Evolutionary conservation across 1,140 invertebrate genomes (phyloP).

Genomic region (Panagrolaimus sp.): DNA sequence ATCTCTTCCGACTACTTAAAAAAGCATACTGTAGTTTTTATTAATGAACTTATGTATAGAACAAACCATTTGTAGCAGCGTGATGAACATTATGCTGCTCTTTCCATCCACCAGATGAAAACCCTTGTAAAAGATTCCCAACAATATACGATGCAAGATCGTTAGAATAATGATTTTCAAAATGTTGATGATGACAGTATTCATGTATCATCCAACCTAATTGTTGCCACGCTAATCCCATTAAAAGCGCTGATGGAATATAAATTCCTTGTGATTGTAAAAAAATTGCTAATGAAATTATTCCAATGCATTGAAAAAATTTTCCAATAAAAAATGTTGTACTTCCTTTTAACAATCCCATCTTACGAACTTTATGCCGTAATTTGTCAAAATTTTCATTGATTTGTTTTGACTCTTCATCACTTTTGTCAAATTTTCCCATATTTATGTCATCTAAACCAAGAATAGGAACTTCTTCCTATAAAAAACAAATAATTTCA

Average conservation of each 20-base stretch:
- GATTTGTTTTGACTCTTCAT: constrained; percentile 43
- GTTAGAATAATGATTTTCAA: constrained; percentile 38
- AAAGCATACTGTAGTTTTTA: neutral
- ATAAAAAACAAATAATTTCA: neutral
- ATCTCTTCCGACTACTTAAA: constrained; percentile 31
- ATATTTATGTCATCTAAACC: constrained; percentile 52
- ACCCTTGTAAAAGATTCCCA: constrained; percentile 54
- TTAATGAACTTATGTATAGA: neutral
- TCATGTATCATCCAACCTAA: constrained; percentile 56
- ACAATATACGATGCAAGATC: constrained; percentile 46
- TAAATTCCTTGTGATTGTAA: constrained; percentile 47
- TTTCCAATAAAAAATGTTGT: constrained; percentile 47
- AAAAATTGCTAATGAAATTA: constrained; percentile 47
- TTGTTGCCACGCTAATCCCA: constrained; percentile 58
- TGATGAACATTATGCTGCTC: constrained; percentile 58
- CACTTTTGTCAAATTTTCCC: constrained; percentile 42
- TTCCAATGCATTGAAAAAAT: constrained; percentile 37
- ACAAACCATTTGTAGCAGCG: constrained; percentile 56
- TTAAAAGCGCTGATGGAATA: constrained; percentile 46
- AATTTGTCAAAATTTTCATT: constrained; percentile 46
- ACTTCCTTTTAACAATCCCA: constrained; percentile 44
- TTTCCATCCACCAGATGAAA: constrained; percentile 57
- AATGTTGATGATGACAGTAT: constrained; percentile 54
- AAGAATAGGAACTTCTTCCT: constrained; percentile 22
- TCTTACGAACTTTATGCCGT: constrained; percentile 37